A percentile compares a stretch with the other conserved stretches of the same genome.
Evolutionary conservation across 53 echinoderm and acorn worm species (phyloP).

Genomic region (Arbacia lixula): DNA sequence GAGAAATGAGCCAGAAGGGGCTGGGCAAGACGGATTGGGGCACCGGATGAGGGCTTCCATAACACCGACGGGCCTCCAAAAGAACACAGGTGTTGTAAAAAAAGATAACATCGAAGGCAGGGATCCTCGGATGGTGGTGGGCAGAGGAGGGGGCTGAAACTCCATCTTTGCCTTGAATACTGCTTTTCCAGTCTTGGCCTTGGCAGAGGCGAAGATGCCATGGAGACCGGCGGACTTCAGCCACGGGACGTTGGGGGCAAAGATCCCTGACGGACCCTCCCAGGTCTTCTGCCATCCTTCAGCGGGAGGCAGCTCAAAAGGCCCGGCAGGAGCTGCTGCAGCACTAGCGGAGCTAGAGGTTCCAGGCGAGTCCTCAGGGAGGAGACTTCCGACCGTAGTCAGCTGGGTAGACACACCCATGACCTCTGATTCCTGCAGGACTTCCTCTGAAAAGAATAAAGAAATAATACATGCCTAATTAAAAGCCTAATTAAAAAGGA

Average conservation of each 20-base stretch:
- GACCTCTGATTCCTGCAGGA: too few relatives aligned
- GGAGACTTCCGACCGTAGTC: too few relatives aligned
- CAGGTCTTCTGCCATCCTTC: slow-evolving; percentile 72
- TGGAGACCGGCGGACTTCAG: slow-evolving; percentile 52
- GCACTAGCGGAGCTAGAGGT: too few relatives aligned
- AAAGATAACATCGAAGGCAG: slow-evolving; percentile 61
- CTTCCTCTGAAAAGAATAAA: too few relatives aligned
- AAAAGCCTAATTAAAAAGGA: too few relatives aligned
- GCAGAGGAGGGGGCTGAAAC: slow-evolving; percentile 55
- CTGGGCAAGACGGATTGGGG: slow-evolving; percentile 52
- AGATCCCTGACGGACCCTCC: slow-evolving; percentile 64
- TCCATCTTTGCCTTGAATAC: neutral
- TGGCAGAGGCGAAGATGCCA: slow-evolving; percentile 30
- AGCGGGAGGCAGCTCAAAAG: too few relatives aligned
- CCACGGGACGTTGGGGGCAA: slow-evolving; percentile 52
- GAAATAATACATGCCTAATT: too few relatives aligned
- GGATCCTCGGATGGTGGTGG: neutral
- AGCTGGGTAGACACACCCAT: too few relatives aligned
- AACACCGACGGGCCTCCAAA: slow-evolving; percentile 70
- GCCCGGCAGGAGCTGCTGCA: too few relatives aligned
- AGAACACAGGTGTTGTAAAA: slow-evolving; percentile 55
- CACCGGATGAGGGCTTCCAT: slow-evolving; percentile 49
- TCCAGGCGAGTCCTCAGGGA: too few relatives aligned
- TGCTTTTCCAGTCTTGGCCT: neutral
- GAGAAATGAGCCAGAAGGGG: slow-evolving; percentile 49